Conservation (phyloP, 2,113 vertebrate species). For the Marmota monax region DNA sequence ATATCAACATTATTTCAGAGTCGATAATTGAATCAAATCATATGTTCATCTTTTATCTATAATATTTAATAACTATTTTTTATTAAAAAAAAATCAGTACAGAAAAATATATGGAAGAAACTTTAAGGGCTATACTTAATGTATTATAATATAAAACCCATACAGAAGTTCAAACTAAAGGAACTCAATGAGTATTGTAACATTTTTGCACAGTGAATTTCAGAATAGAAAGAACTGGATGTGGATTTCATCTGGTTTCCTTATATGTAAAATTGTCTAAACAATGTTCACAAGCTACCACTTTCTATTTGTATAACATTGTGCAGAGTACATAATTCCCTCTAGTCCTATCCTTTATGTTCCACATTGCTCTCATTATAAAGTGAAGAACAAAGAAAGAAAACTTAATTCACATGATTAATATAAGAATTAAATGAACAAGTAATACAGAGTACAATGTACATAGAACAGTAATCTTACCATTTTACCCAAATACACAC, state of each 20-base stretch:
- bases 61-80: too few relatives aligned
- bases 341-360: background rate
- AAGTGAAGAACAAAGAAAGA: background rate
- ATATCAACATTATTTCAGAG: background rate
- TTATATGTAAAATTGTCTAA: background rate
- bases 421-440: background rate
- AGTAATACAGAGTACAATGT: background rate
- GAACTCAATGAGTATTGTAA: background rate
- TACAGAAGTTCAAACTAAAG: background rate
- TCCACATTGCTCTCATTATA: background rate
- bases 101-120: background rate
- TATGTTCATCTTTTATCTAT: background rate
- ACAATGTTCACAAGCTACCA: background rate
- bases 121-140: background rate
- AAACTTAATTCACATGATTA: background rate
- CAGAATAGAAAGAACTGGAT: background rate
- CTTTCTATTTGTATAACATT: background rate
- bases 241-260: background rate
- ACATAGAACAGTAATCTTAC: too few relatives aligned
- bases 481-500: background rate
- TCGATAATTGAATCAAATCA: background rate
- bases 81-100: background rate
- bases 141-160: background rate
- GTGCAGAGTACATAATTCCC: background rate
- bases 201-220: background rate